Evolutionary conservation across 2,888 invertebrate genomes (phyloP).

Genomic region (Drosophila tanythrix): DNA sequence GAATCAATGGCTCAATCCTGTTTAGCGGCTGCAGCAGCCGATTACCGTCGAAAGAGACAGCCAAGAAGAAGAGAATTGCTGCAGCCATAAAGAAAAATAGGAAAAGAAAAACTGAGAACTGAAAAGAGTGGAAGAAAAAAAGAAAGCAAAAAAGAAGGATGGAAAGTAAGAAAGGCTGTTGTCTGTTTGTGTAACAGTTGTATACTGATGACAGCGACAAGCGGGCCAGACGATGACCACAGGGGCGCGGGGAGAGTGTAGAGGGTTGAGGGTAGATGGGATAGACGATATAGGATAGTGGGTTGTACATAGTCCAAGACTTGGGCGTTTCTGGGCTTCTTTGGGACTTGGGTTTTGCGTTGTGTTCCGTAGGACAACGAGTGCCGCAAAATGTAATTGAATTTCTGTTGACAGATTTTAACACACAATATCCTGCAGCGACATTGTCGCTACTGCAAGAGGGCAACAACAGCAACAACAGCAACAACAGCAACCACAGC

Average conservation of each 20-base stretch:
- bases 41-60: conserved; percentile 31
- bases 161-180: conserved; percentile 28
- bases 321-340: neutral
- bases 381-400: conserved; percentile 69
- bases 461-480: conserved; percentile 20
- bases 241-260: neutral
- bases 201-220: conserved; percentile 60
- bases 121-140: conserved; percentile 28
- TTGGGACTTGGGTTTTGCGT: neutral
- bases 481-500: neutral
- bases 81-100: conserved; percentile 57
- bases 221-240: neutral
- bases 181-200: conserved; percentile 54
- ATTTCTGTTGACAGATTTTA: conserved; percentile 81
- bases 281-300: neutral
- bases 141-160: neutral
- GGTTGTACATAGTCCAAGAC: conserved; percentile 8
- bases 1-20: conserved; percentile 52
- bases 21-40: conserved; percentile 33
- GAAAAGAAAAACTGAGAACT: neutral
- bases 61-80: conserved; percentile 14
- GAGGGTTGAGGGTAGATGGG: neutral
- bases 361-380: conserved; percentile 14
- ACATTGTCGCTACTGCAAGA: conserved; percentile 57
- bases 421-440: conserved; percentile 77